Base-by-base conservation (phyloP, 2,113 vertebrate genomes). In the Cinclus cinclus region DNA sequence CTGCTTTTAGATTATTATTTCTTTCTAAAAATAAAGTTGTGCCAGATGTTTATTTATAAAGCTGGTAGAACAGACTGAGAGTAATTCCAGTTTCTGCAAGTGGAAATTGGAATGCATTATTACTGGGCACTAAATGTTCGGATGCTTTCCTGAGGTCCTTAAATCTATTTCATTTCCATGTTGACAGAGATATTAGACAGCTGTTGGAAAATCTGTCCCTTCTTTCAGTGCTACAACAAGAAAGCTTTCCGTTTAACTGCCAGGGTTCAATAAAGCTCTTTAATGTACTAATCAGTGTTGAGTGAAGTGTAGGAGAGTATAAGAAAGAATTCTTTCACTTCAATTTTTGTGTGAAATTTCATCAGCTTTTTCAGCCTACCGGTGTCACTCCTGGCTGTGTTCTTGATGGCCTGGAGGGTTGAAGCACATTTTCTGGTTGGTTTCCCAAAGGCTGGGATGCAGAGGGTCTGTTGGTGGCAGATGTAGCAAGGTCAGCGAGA, bases 151-250 rank as follows among this genome's bases (percentile, higher is more conserved):
- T 15, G 73, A 97, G 95, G 92, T 97, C 97, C 96, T 97, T 98
- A 97, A 97, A 98, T 97, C 97, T 98, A 97, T 98, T 98, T 98
- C 96, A 97, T 98, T 97, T 98, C 97, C 97, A 91, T 95, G 96
- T 97, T 98, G 98, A 98, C 97, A 97, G 97, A 98, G 97, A 97
- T 98, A 97, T 97, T 98, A 97, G 97, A 97, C 97, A 98, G 97
- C 97, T 98, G 97, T 96, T 98, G 93, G 96, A 95, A 98, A 98
- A 98, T 97, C 97, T 98, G 98, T 98, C 97, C 95, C 78, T 97
- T 95, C 94, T 97, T 97, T 94, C 94, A 89, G 73, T 92, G 90
- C 80, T 92, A 69, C 87, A 83, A 81, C 80, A 97, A 96, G 97
- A 97, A 97, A 97, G 93, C 96, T 98, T 98, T 98, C 96, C 62